Evolutionary conservation across 2,113 vertebrate genomes (phyloP).

Genomic region (Fregata magnificens): DNA sequence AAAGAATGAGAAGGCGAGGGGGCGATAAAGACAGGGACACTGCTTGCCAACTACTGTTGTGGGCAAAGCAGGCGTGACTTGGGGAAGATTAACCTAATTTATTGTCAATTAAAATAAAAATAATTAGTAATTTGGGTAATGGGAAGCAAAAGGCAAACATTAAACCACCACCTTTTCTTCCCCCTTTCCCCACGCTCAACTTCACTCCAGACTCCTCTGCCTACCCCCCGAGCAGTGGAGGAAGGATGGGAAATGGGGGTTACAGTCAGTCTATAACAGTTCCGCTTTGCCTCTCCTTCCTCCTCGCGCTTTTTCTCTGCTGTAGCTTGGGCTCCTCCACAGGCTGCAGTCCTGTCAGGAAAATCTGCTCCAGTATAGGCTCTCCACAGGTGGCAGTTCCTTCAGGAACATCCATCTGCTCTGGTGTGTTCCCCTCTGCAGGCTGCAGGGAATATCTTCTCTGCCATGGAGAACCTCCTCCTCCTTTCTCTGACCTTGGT

Average conservation of each 20-base stretch:
- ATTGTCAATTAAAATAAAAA: not conserved
- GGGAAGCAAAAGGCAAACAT: not conserved
- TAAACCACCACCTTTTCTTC: not conserved
- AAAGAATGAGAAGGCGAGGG: not conserved
- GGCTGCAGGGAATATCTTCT: not conserved
- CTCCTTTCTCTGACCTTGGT: not conserved
- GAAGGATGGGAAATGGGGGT: not conserved
- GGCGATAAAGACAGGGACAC: not conserved
- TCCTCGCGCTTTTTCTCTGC: not conserved
- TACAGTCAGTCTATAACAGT: not conserved
- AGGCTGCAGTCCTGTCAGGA: not conserved
- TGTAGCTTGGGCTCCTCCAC: not conserved
- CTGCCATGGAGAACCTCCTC: not conserved
- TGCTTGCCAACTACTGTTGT: not conserved
- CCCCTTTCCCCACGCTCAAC: rapidly evolving
- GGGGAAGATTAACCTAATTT: not conserved
- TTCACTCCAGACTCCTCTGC: not conserved
- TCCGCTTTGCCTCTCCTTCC: not conserved
- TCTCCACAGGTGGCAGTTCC: not conserved
- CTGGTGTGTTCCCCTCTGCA: not conserved
- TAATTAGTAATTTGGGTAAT: not conserved
- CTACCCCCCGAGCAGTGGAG: rapidly evolving
- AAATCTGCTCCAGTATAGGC: not conserved
- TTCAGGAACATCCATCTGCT: conserved; percentile 27
- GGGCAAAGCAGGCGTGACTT: not conserved